Base-by-base conservation (phyloP, 1,140 invertebrate species). In the Scaptomyza montana region DNA sequence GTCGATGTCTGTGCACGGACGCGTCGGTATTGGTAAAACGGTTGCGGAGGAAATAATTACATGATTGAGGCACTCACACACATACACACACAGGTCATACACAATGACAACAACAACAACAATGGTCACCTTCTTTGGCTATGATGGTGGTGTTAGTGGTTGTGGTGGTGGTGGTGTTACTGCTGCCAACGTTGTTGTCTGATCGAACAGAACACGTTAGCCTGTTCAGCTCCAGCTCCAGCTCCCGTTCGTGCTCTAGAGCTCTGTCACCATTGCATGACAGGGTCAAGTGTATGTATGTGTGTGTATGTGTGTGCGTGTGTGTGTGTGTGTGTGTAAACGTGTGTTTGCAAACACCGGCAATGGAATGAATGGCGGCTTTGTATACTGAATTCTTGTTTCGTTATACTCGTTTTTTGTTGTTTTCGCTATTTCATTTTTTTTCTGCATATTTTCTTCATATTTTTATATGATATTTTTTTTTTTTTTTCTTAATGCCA, bases 11-110 rank as follows among this genome's bases (percentile, higher is more conserved):
- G 33, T 9, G 71, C 49, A 53, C 64, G 70, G 63, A 59, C 63
- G 50, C 50, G 25, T 56, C 6, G 57, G 78, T 77, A 68, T 78
- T 72, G 77, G 68, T 77, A 68, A 64, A 76, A 65, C 65, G 60
- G 77, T 79, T 82, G 84, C 80, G 66, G 81, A 90, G 89, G 89
- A 91, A 91, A 91, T 91, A 91, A 91, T 91, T 91, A 91, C 81
- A 91, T 91, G 89, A 91, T 91, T 86, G 89, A 91, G 81, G 85
- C 78, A 91, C 81, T 73, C 70, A 61, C 70, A 72, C 75, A 77
- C 25, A 56, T 46, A 63, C 56, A 61, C 72, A 53, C 21, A 62
- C 76, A 51, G 43, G 55, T 33, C 63, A 64, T 60, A 69, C 69
- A 85, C 80, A 71, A 70, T 71, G 59, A 78, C 79, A 80, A 60